phyloP scores from a whole-genome alignment of 2,888 invertebrate genomes.

The Pterobdella sp. region DNA sequence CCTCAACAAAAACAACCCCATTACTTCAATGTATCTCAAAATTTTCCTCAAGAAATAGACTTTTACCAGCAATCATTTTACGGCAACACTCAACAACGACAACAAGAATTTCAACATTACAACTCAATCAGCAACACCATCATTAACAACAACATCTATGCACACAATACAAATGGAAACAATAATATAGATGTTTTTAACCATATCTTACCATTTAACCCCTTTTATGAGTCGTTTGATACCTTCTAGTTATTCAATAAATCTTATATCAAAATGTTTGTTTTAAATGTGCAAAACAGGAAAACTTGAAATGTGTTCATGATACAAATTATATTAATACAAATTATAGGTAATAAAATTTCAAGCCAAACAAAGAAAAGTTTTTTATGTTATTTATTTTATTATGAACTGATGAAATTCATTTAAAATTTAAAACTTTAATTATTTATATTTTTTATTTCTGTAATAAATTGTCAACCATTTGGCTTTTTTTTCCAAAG shows the following conservation, averaged over 20 bases:
- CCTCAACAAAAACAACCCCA: slow-evolving; percentile 4
- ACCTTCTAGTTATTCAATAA: too few relatives aligned
- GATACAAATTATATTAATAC: too few relatives aligned
- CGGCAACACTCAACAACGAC: too few relatives aligned
- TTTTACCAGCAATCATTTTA: not conserved
- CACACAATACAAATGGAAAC: not conserved
- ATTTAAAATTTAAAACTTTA: not conserved
- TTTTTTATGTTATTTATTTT: too few relatives aligned
- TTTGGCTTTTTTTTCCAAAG: not conserved
- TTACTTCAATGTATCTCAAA: not conserved
- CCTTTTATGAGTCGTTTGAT: too few relatives aligned
- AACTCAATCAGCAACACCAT: not conserved
- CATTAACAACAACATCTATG: not conserved
- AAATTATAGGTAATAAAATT: too few relatives aligned
- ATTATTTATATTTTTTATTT: not conserved
- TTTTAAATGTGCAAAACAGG: too few relatives aligned
- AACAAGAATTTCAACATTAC: not conserved
- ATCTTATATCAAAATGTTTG: too few relatives aligned
- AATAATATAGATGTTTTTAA: too few relatives aligned
- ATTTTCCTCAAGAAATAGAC: not conserved
- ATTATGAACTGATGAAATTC: too few relatives aligned
- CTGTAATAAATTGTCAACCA: not conserved
- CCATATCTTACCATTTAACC: too few relatives aligned
- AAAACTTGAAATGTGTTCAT: too few relatives aligned
- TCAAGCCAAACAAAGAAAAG: not conserved